Conservation (phyloP, 2,888 invertebrate species). For the Drosophila siamana region DNA sequence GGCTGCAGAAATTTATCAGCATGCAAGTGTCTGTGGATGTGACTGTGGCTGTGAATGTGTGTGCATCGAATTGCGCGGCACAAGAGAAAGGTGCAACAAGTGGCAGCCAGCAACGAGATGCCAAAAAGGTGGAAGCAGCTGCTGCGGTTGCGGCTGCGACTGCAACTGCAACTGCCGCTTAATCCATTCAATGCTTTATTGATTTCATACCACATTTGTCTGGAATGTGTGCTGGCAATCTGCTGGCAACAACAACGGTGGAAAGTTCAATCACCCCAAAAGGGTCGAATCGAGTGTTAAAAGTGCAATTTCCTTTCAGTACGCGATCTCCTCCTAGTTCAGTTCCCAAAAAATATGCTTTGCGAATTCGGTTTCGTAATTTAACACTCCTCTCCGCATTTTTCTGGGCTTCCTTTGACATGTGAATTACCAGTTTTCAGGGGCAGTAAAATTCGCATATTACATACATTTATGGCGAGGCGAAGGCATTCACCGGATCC, state of each 20-base stretch:
- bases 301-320: background rate
- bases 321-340: too few species aligned
- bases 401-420: slow-evolving; percentile 22
- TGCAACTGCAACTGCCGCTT: slow-evolving; percentile 22
- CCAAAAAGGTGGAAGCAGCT: slow-evolving; percentile 52
- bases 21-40: slow-evolving; percentile 38
- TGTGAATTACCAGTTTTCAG: slow-evolving; percentile 40
- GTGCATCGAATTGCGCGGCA: slow-evolving; percentile 63
- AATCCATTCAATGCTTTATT: slow-evolving; percentile 70
- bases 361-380: background rate
- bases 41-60: too few species aligned
- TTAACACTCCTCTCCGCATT: slow-evolving; percentile 14
- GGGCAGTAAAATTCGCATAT: slow-evolving; percentile 29
- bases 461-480: slow-evolving; percentile 27
- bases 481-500: slow-evolving; percentile 50
- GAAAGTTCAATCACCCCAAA: slow-evolving; percentile 43
- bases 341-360: background rate
- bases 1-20: slow-evolving; percentile 75
- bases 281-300: slow-evolving; percentile 13
- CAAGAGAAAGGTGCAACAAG: slow-evolving; percentile 76
- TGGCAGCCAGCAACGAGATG: slow-evolving; percentile 67
- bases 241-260: slow-evolving; percentile 8
- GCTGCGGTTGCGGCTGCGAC: slow-evolving; percentile 33
- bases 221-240: slow-evolving; percentile 57
- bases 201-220: slow-evolving; percentile 76